Conservation (phyloP, 1,140 invertebrate genomes). For the Drosophila dunni region DNA sequence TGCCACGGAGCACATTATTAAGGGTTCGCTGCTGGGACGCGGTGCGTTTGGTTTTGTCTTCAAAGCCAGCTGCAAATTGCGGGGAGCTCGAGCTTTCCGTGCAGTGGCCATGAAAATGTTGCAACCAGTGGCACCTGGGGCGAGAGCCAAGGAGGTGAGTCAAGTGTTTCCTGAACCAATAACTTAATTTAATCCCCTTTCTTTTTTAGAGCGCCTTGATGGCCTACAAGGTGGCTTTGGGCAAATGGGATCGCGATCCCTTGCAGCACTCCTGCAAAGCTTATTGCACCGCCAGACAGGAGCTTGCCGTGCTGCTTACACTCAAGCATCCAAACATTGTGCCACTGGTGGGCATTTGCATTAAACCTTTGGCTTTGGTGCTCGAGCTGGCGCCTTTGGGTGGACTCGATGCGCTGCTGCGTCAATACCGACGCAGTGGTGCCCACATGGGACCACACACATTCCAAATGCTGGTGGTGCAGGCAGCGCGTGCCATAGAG, state of each 20-base stretch:
- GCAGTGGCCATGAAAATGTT: constrained; percentile 98
- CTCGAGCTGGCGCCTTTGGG: constrained; percentile 95
- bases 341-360: constrained; percentile 94
- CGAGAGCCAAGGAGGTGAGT: constrained; percentile 87
- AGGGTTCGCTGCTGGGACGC: constrained; percentile 93
- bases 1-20: constrained; percentile 91
- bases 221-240: constrained; percentile 89
- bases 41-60: constrained; percentile 99
- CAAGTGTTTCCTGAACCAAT: background rate
- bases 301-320: constrained; percentile 94
- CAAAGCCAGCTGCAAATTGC: constrained; percentile 90
- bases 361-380: constrained; percentile 95
- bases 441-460: constrained; percentile 91
- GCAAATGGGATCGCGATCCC: constrained; percentile 96
- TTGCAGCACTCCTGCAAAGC: constrained; percentile 96
- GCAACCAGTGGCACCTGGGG: constrained; percentile 95
- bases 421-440: constrained; percentile 93
- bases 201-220: constrained; percentile 72
- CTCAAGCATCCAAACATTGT: constrained; percentile 96
- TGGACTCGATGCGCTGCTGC: constrained; percentile 92
- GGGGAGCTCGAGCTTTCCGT: constrained; percentile 86
- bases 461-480: constrained; percentile 93
- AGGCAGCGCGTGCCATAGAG: constrained; percentile 97
- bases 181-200: background rate
- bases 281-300: constrained; percentile 97